phyloP scores from a whole-genome alignment of 2,888 invertebrate species.

The Bembecia ichneumoniformis region DNA sequence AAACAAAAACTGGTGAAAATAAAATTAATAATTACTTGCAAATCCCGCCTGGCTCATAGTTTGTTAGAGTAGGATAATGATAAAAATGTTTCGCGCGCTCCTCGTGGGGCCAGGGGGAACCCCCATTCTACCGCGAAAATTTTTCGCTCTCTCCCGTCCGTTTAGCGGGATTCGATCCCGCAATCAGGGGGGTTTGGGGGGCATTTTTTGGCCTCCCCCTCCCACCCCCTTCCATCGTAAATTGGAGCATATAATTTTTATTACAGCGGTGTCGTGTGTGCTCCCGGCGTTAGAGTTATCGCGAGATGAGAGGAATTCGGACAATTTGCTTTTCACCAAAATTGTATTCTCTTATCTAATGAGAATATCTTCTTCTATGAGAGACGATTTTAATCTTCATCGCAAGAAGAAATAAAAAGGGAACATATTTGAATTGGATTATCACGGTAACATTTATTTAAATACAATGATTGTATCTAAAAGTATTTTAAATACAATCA shows the following conservation, averaged over 20 bases:
- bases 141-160: constrained; percentile 49
- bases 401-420: too few relatives aligned
- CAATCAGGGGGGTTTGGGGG: constrained; percentile 54
- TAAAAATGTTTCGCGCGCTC: constrained; percentile 61
- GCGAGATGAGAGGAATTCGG: neutral
- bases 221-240: constrained; percentile 45
- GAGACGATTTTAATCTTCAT: too few relatives aligned
- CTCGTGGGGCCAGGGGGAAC: constrained; percentile 19
- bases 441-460: too few relatives aligned
- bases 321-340: neutral
- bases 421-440: too few relatives aligned
- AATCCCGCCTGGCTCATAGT: constrained; percentile 49
- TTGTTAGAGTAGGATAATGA: constrained; percentile 60
- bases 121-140: constrained; percentile 21
- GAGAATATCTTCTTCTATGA: too few relatives aligned
- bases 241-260: constrained; percentile 74
- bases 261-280: constrained; percentile 65
- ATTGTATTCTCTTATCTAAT: too few relatives aligned
- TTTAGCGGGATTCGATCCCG: constrained; percentile 70
- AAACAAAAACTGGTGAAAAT: constrained; percentile 19
- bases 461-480: too few relatives aligned
- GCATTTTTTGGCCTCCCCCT: constrained; percentile 47
- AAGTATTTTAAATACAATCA: too few relatives aligned
- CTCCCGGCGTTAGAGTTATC: constrained; percentile 27
- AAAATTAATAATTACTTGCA: constrained; percentile 60